These are phyloP conservation scores for Anolis apletophallus DNA, from an alignment of 2,797 vertebrate species.

Conservation along the genomic window DNA sequence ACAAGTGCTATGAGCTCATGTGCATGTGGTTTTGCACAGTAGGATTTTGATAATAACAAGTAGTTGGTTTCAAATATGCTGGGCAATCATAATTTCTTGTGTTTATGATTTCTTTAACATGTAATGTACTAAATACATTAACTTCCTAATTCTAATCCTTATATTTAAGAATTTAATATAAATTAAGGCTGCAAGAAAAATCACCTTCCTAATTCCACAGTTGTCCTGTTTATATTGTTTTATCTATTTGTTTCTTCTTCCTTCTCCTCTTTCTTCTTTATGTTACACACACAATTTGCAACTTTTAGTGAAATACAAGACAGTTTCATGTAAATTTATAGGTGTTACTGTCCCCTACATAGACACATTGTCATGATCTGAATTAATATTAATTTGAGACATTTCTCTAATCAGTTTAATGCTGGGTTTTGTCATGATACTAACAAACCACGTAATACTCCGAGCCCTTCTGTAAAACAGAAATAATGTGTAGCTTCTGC, in stretches of 20 bases:
- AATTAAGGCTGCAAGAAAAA: background rate
- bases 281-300: background rate
- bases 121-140: background rate
- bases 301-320: background rate
- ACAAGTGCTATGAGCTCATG: no score
- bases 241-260: background rate
- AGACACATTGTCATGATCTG: background rate
- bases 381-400: background rate
- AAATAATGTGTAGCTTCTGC: fast-evolving
- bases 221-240: background rate
- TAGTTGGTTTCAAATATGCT: background rate
- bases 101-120: background rate
- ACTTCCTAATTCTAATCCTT: background rate
- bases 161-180: background rate
- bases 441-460: background rate
- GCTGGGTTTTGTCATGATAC: background rate
- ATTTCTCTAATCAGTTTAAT: background rate
- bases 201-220: background rate
- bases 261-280: background rate
- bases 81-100: background rate
- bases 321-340: background rate
- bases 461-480: background rate
- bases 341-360: background rate
- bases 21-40: no score
- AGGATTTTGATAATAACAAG: background rate